Evolutionary conservation across 2,888 invertebrate genomes (phyloP).

Genomic region (Aspidapion aeneum): DNA sequence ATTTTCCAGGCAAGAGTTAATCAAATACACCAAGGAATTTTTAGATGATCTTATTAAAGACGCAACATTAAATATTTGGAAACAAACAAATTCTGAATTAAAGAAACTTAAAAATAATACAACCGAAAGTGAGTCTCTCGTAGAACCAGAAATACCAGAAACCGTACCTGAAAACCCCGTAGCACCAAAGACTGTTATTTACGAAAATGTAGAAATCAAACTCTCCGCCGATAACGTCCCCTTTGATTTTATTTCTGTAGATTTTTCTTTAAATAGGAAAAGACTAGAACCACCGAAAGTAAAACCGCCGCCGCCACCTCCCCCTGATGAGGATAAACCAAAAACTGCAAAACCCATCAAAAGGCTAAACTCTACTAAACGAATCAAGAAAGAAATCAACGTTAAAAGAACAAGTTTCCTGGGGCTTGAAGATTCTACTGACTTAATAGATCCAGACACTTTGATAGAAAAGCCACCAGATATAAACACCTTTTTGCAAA

Average conservation of each 20-base stretch:
- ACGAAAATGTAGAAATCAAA: constrained; percentile 49
- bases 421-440: constrained; percentile 74
- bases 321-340: constrained; percentile 65
- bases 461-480: constrained; percentile 63
- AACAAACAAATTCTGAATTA: constrained; percentile 8
- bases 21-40: constrained; percentile 43
- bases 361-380: constrained; percentile 76
- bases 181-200: constrained; percentile 45
- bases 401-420: constrained; percentile 83
- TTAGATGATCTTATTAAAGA: constrained; percentile 48
- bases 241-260: constrained; percentile 40
- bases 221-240: constrained; percentile 45
- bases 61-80: constrained; percentile 36
- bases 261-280: constrained; percentile 56
- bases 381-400: constrained; percentile 81
- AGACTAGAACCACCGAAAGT: constrained; percentile 57
- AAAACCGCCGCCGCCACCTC: constrained; percentile 33
- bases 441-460: constrained; percentile 66
- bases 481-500: constrained; percentile 75
- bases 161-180: constrained; percentile 17
- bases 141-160: constrained; percentile 11
- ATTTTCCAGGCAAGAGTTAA: constrained; percentile 36
- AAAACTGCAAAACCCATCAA: constrained; percentile 49
- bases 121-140: not conserved
- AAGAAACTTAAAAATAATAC: constrained; percentile 8